Percentiles rank a stretch among this genome's conserved stretches.
phyloP scores from a whole-genome alignment of 1,140 invertebrate genomes.

The Conus ventricosus region DNA sequence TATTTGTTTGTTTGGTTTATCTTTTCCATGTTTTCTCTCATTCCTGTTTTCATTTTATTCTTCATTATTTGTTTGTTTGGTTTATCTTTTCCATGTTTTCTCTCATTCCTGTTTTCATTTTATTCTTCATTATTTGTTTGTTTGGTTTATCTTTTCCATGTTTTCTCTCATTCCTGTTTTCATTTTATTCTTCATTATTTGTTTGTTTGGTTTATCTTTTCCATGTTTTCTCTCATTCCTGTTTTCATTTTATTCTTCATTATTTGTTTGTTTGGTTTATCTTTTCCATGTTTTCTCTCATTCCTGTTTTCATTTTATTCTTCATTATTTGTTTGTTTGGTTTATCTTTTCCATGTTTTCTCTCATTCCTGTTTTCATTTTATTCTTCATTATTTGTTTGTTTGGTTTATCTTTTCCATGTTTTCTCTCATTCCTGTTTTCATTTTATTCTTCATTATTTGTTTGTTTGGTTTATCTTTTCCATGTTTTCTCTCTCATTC shows the following conservation, averaged over 20 bases:
- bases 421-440: not conserved
- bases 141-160: no score
- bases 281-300: no score
- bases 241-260: constrained; percentile 2
- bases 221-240: no score
- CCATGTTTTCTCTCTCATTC: no score
- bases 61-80: constrained; percentile 16
- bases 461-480: no score
- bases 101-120: not conserved
- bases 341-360: no score
- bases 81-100: no score
- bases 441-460: constrained; percentile 10
- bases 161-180: not conserved
- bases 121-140: constrained; percentile 17
- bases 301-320: not conserved
- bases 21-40: no score
- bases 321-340: constrained; percentile 16
- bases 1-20: constrained; percentile 24
- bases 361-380: not conserved
- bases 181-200: constrained; percentile 10
- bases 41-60: not conserved
- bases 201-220: no score
- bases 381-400: constrained; percentile 17
- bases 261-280: constrained; percentile 24
- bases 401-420: no score